Conservation (phyloP, 2,888 invertebrate genomes). For the Scaptomyza caliginosa region DNA sequence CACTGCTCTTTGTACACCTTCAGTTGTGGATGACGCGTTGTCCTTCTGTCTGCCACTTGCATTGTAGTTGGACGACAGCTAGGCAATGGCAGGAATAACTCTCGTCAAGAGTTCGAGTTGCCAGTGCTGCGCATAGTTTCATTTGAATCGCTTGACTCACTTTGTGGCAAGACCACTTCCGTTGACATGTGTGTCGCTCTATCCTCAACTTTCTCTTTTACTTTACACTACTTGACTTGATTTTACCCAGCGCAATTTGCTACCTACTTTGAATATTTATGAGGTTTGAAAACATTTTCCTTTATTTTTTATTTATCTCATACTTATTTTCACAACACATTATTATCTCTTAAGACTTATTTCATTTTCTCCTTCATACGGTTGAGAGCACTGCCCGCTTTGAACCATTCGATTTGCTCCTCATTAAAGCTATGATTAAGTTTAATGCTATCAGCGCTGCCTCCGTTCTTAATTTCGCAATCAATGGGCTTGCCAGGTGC, state of each 20-base stretch:
- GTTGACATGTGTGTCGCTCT: conserved; percentile 32
- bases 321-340: neutral
- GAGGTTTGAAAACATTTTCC: too few species aligned
- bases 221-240: neutral
- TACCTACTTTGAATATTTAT: too few species aligned
- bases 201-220: neutral
- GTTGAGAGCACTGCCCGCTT: conserved; percentile 98
- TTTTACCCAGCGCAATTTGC: too few species aligned
- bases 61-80: conserved; percentile 51
- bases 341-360: neutral
- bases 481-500: conserved; percentile 95
- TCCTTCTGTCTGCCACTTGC: conserved; percentile 47
- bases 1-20: neutral
- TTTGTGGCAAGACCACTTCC: conserved; percentile 55
- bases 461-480: conserved; percentile 95
- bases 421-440: conserved; percentile 98
- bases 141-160: conserved; percentile 44
- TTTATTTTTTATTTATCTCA: neutral
- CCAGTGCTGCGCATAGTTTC: conserved; percentile 21
- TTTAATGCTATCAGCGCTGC: conserved; percentile 91
- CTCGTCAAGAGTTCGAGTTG: conserved; percentile 22
- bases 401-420: conserved; percentile 98
- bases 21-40: conserved; percentile 49
- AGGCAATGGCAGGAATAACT: conserved; percentile 53
- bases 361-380: conserved; percentile 93